Evolutionary conservation across 2,797 vertebrate species (phyloP), one percentile per base, ranked within the genome.

Genomic region (Triplophysa yarkandensis): DNA sequence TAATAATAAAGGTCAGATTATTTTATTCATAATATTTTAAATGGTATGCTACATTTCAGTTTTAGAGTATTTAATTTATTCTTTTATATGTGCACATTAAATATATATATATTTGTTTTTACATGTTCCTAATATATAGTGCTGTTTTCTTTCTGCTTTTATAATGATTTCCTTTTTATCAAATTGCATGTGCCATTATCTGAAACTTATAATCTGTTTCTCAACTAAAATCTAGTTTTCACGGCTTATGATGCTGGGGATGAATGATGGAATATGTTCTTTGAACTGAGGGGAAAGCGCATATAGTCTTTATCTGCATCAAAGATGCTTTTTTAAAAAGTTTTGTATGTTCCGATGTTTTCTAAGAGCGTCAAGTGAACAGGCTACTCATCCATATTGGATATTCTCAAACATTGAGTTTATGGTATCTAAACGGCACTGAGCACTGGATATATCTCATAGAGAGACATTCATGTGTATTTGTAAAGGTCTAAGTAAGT

Each of bases 1-100:
- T 86, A 86, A 82, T 81, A 80, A 67, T 43, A 43, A 43, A 72
- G 46, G 36, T 63, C 39, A 48, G 28, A n/a, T 61, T 39, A 63
- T 62, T 71, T 71, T 78, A 62, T 83, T 81, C 81, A 65, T 77
- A 21, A 68, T 58, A 36, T 80, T 39, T 82, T 83, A 84, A 71
- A 82, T 76, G 36, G 84, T 88, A 85, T 74, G 80, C 77, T 79
- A 57, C 65, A 62, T 80, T 83, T 86, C 88, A 89, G 84, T 87
- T 85, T 89, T 90, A 48, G 58, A 66, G 43, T 84, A 77, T 80
- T 62, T 73, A 62, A 71, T 70, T 61, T 30, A 2, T 48, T 25
- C 11, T 62, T 76, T 64, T 72, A 36, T 68, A 62, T 25, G 60
- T 58, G 58, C 30, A 57, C 23, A 44, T 32, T 8, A 46, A 25